These are phyloP conservation scores for Myiotriccus ornatus DNA, from an alignment of 2,797 vertebrate species.

Conservation along the genomic window DNA sequence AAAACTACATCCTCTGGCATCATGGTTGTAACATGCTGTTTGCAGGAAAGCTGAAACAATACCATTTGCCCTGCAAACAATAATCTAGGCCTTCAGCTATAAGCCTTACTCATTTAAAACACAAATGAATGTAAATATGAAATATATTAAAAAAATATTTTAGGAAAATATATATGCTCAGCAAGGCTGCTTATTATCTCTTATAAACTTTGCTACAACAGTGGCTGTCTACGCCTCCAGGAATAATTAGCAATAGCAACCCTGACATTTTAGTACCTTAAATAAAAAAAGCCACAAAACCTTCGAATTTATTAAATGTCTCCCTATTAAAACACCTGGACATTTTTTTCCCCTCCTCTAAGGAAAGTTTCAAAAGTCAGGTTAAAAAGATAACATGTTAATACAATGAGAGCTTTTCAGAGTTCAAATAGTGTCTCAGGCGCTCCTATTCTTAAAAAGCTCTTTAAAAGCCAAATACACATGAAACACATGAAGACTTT, in stretches of 20 bases:
- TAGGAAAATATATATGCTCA: neutral
- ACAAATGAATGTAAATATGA: neutral
- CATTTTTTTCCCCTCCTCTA: fast-evolving
- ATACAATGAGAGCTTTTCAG: neutral
- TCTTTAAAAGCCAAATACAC: slow-evolving; percentile 32
- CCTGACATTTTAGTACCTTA: neutral
- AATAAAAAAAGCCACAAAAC: neutral
- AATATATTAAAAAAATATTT: neutral
- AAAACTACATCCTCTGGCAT: neutral
- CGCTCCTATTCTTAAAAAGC: neutral
- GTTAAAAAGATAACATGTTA: neutral
- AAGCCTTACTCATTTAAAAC: neutral
- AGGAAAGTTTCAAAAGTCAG: neutral
- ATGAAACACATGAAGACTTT: neutral
- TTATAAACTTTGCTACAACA: neutral
- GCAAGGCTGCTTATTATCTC: neutral
- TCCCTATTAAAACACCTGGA: neutral
- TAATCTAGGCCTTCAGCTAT: neutral
- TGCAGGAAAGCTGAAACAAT: neutral
- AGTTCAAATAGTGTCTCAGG: neutral
- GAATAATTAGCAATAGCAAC: neutral
- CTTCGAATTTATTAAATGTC: neutral
- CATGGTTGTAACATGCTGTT: fast-evolving
- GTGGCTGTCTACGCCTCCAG: neutral
- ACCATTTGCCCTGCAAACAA: neutral